Conservation (phyloP, 2,888 invertebrate species). For the Leptinotarsa peninsularis region DNA sequence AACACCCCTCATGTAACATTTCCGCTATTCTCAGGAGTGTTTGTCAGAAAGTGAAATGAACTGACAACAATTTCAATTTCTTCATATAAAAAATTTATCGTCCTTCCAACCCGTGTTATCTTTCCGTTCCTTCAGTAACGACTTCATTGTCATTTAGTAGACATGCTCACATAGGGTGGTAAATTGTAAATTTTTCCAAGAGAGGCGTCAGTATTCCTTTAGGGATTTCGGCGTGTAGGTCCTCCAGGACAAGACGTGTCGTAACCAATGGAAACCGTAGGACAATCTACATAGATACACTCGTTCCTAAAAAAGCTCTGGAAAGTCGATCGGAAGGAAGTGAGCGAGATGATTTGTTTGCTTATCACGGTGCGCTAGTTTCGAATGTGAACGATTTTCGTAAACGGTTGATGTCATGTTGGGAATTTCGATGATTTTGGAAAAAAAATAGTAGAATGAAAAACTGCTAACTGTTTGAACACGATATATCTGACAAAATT, state of each 20-base stretch:
- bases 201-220: slow-evolving; percentile 46
- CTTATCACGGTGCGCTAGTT: not conserved
- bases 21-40: not conserved
- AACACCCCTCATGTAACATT: not conserved
- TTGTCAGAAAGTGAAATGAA: not conserved
- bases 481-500: too few species aligned
- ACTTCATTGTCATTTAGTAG: slow-evolving; percentile 31
- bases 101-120: not conserved
- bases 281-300: slow-evolving; percentile 40
- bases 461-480: too few species aligned
- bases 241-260: slow-evolving; percentile 44
- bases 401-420: too few species aligned
- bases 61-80: slow-evolving; percentile 19
- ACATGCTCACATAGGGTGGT: slow-evolving; percentile 38
- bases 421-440: too few species aligned
- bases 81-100: slow-evolving; percentile 16
- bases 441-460: too few species aligned
- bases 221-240: slow-evolving; percentile 42
- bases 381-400: too few species aligned
- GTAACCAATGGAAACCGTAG: slow-evolving; percentile 44
- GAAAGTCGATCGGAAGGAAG: slow-evolving; percentile 13
- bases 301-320: not conserved
- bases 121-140: not conserved
- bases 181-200: slow-evolving; percentile 52
- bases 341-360: not conserved